phyloP scores from a whole-genome alignment of 37 sponge, comb jelly and placozoan genomes.

The Aplysina aerophoba region DNA sequence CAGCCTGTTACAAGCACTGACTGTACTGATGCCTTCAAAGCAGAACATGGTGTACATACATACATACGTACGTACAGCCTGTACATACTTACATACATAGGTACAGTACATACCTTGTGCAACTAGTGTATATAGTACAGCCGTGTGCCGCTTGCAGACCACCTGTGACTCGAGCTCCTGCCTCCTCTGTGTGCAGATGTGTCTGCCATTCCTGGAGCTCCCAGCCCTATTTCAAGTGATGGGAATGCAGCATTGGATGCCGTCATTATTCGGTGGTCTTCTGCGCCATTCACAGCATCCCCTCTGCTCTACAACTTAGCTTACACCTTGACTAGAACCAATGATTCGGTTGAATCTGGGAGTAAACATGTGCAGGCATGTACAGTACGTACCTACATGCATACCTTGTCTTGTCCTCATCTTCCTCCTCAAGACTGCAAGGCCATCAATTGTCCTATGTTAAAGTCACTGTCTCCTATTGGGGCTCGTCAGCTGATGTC shows the following conservation, averaged over 20 bases:
- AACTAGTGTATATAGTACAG: too few relatives aligned
- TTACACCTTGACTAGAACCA: neutral
- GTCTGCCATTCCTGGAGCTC: neutral
- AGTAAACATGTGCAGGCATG: too few relatives aligned
- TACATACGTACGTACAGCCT: too few relatives aligned
- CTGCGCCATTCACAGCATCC: neutral
- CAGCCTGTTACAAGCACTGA: too few relatives aligned
- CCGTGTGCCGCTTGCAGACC: too few relatives aligned
- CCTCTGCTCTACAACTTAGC: neutral
- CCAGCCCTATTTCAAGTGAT: neutral
- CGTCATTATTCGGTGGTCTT: neutral
- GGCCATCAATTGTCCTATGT: neutral
- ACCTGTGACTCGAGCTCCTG: too few relatives aligned
- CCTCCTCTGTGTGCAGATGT: neutral
- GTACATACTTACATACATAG: too few relatives aligned
- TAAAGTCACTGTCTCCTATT: neutral
- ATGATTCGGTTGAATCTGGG: too few relatives aligned
- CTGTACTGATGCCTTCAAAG: too few relatives aligned
- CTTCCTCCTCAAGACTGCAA: neutral
- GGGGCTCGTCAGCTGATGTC: neutral
- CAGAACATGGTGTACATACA: too few relatives aligned
- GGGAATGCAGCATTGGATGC: neutral
- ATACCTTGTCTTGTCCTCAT: neutral
- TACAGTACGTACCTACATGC: neutral
- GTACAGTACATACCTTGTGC: too few relatives aligned